These are phyloP conservation scores for Colaptes auratus DNA, from an alignment of 2,113 vertebrate genomes.

Conservation along the genomic window DNA sequence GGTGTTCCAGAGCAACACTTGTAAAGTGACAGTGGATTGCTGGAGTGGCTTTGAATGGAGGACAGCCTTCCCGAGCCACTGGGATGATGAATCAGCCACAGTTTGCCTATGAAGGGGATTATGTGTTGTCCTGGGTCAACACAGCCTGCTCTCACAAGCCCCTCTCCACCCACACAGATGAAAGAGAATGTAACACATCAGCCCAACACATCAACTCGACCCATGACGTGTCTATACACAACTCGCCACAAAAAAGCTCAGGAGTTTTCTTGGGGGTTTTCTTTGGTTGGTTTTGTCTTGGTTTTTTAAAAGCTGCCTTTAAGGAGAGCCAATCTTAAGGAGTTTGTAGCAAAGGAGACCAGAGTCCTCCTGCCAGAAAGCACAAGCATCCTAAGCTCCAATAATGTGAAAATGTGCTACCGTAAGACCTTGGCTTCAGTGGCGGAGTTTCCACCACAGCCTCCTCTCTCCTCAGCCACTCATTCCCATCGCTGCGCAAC, in stretches of 20 bases:
- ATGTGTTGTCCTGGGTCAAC: too few species aligned
- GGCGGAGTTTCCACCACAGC: neutral
- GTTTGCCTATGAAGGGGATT: neutral
- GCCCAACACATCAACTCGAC: too few species aligned
- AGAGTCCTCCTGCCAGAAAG: neutral
- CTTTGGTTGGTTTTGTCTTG: fast-evolving
- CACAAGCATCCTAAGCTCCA: neutral
- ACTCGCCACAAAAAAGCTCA: neutral
- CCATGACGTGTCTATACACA: neutral
- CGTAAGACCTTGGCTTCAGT: neutral
- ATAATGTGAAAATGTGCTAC: neutral
- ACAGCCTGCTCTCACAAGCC: too few species aligned
- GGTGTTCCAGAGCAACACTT: neutral
- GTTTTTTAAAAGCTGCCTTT: neutral
- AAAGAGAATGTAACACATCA: too few species aligned
- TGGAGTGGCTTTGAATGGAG: neutral
- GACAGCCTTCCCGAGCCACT: neutral
- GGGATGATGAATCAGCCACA: neutral
- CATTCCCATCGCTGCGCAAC: fast-evolving
- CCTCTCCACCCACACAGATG: too few species aligned
- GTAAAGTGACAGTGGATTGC: neutral
- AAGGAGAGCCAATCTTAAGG: neutral
- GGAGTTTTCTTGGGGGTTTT: neutral
- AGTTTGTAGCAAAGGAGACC: neutral
- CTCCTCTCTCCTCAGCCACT: neutral